A percentile compares a stretch with the other conserved stretches of the same genome.
These are phyloP conservation scores for Caenorhabditis parvicauda DNA, from an alignment of 2,888 invertebrate genomes.

Conservation along the genomic window DNA sequence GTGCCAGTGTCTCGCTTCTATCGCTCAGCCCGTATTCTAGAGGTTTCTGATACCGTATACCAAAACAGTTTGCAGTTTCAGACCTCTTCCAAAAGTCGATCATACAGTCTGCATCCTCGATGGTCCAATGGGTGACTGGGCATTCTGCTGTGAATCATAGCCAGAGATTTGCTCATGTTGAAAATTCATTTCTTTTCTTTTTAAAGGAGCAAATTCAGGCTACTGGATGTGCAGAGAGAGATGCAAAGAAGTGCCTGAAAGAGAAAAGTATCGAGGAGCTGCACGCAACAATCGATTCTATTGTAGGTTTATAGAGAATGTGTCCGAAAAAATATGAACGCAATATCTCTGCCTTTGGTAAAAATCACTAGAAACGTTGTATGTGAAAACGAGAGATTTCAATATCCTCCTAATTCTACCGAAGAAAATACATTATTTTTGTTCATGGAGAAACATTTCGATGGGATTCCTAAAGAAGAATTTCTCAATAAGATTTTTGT, in stretches of 20 bases:
- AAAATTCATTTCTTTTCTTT: background rate
- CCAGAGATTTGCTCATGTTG: background rate
- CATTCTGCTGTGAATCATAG: conserved; percentile 18
- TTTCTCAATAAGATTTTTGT: too few relatives aligned
- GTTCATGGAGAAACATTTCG: too few relatives aligned
- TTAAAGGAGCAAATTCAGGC: conserved; percentile 22
- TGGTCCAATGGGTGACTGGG: conserved; percentile 41
- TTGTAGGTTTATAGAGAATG: too few relatives aligned
- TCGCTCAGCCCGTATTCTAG: conserved; percentile 27
- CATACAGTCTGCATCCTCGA: conserved; percentile 40
- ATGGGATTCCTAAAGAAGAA: too few relatives aligned
- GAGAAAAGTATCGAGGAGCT: conserved; percentile 29
- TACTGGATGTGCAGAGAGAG: conserved; percentile 23
- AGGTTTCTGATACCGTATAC: background rate
- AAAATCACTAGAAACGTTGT: too few relatives aligned
- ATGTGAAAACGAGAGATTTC: too few relatives aligned
- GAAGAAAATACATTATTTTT: too few relatives aligned
- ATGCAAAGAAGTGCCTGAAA: conserved; percentile 36
- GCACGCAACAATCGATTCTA: too few relatives aligned
- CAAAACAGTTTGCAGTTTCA: background rate
- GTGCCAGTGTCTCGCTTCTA: conserved; percentile 40
- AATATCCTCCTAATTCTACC: too few relatives aligned
- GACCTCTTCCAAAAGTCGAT: conserved; percentile 43
- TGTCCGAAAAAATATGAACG: too few relatives aligned
- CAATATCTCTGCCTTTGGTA: too few relatives aligned